phyloP scores from a whole-genome alignment of 2,888 invertebrate species.

The Diploptera punctata region DNA sequence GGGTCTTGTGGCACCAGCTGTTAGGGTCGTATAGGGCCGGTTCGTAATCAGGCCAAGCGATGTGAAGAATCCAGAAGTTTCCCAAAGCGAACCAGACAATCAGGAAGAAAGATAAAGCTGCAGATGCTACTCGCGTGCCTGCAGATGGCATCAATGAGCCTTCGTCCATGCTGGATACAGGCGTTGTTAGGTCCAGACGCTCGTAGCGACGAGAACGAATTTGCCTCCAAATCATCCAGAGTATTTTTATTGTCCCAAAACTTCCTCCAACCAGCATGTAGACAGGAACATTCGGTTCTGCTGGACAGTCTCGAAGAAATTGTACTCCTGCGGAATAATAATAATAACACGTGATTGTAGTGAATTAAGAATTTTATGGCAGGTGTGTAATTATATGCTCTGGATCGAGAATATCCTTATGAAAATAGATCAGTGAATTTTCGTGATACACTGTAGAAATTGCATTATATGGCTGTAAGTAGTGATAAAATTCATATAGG shows the following conservation, averaged over 20 bases:
- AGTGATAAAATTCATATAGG: no score
- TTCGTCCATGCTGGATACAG: slow-evolving; percentile 48
- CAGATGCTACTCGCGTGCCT: slow-evolving; percentile 68
- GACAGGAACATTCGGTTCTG: slow-evolving; percentile 76
- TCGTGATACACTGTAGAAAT: no score
- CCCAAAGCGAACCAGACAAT: slow-evolving; percentile 78
- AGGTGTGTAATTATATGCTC: no score
- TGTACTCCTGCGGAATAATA: slow-evolving; percentile 83
- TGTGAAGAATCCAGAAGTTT: slow-evolving; percentile 78
- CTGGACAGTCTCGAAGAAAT: slow-evolving; percentile 79
- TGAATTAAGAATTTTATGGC: no score
- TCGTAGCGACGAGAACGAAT: slow-evolving; percentile 64
- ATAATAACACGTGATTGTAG: no score
- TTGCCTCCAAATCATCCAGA: slow-evolving; percentile 71
- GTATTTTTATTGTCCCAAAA: slow-evolving; percentile 73
- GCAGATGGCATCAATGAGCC: slow-evolving; percentile 55
- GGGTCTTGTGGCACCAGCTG: slow-evolving; percentile 78
- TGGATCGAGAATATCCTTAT: no score
- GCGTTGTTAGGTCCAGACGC: slow-evolving; percentile 47
- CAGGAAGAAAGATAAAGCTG: slow-evolving; percentile 71
- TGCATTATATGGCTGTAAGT: no score
- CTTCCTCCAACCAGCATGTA: slow-evolving; percentile 87
- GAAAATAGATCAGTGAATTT: no score
- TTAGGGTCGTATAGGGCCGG: slow-evolving; percentile 77
- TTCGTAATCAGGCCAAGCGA: slow-evolving; percentile 78